Evolutionary conservation across 2,113 vertebrate genomes (phyloP), one percentile per base, ranked within the genome.

Genomic region (Ceratotherium simum): DNA sequence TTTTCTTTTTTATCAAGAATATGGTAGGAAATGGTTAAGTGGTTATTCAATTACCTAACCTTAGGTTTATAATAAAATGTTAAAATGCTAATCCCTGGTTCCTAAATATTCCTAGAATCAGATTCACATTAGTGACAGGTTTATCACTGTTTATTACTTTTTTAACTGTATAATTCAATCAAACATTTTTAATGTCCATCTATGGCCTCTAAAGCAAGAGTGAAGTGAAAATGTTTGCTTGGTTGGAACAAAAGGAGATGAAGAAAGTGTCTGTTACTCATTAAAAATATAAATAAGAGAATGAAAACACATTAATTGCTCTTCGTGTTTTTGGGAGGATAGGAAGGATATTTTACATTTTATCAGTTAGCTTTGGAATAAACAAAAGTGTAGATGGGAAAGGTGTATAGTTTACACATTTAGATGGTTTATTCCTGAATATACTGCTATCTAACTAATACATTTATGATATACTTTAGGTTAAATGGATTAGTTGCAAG

Each of bases 401-500:
- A 93, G 33, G 93, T 82, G 64, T 70, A 90, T 65, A 95, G 62
- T 94, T 95, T 93, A 93, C 78, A 95, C 97, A 60, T 97, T 97
- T 96, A 90, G 62, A 92, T 91, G 39, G 14, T 96, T 98, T 97
- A 96, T 75, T 96, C 29, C 17, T 98, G 62, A 97, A 97, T 92
- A 78, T 95, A 92, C 13, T 95, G 33, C 42, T 98, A 98, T 98
- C 96, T 98, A 79, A 72, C 65, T 97, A 97, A 97, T 95, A 97
- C 8, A 33, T 95, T 98, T 98, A 86, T 95, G 58, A 42, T 97
- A 70, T 73, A 96, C 29, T 98, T 97, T 92, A 81, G 91, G 65
- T 75, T 96, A 97, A 98, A 80, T 87, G 31, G 80, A 98, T 98
- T 98, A 93, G 58, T 73, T 96, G 92, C 39, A 95, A 98, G n/a